A percentile compares a stretch with the other conserved stretches of the same genome.
Conservation (phyloP, 1,140 invertebrate genomes). For the Mylabris phalerata region DNA sequence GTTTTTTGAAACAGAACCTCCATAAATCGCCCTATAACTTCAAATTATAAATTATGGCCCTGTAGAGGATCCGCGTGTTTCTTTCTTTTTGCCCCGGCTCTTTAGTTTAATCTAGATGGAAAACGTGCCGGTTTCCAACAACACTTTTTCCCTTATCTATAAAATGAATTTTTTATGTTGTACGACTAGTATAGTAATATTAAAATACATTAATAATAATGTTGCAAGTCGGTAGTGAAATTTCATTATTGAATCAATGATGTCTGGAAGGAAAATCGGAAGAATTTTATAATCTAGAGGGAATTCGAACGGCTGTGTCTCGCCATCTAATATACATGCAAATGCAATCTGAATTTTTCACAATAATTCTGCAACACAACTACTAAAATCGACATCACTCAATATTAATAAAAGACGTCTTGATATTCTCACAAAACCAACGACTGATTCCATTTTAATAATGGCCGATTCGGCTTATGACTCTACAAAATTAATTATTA, state of each 20-base stretch:
- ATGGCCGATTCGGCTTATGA: background rate
- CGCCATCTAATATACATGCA: slow-evolving; percentile 21
- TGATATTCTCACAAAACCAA: too few relatives aligned
- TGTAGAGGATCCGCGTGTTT: background rate
- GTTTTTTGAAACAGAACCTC: background rate
- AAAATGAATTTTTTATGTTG: too few relatives aligned
- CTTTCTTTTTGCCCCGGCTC: background rate
- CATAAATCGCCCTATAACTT: slow-evolving; percentile 4
- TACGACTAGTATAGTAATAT: slow-evolving; percentile 1
- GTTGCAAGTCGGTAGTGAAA: background rate
- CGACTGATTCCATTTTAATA: slow-evolving; percentile 4
- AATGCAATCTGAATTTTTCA: slow-evolving; percentile 8
- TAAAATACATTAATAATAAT: background rate
- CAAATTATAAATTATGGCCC: slow-evolving; percentile 4
- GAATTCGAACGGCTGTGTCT: slow-evolving; percentile 3
- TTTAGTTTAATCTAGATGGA: slow-evolving; percentile 9
- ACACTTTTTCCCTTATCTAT: too few relatives aligned
- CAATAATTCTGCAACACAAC: too few relatives aligned
- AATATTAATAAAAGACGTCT: too few relatives aligned
- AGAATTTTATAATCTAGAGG: slow-evolving; percentile 7
- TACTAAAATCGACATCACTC: too few relatives aligned
- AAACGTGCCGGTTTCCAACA: too few relatives aligned
- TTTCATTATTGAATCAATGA: background rate
- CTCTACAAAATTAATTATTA: slow-evolving; percentile 6
- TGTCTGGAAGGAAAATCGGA: slow-evolving; percentile 1